Percentiles rank a stretch among this genome's conserved stretches.
Conservation (phyloP, 2,888 invertebrate species). For the Colostygia pectinataria region DNA sequence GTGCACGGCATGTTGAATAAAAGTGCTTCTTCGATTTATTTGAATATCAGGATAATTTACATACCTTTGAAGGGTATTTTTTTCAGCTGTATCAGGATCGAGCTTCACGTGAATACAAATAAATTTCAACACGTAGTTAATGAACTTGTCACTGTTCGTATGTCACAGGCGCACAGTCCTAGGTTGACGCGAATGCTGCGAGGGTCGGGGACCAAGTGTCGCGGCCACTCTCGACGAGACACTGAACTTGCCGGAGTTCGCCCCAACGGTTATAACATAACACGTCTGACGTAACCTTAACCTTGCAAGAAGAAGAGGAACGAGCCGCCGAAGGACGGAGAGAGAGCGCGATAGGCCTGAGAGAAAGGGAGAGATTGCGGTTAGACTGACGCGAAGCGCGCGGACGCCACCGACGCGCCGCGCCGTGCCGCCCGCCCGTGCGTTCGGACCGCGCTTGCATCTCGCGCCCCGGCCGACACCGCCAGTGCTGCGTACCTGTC, state of each 20-base stretch:
- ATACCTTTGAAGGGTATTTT: conserved; percentile 57
- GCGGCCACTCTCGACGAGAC: conserved; percentile 82
- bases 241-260: conserved; percentile 81
- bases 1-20: conserved; percentile 43
- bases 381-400: conserved; percentile 20
- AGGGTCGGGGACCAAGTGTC: conserved; percentile 73
- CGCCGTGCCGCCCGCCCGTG: conserved; percentile 34
- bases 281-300: conserved; percentile 84
- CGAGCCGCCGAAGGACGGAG: conserved; percentile 80
- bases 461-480: conserved; percentile 23
- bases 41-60: conserved; percentile 38
- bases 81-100: conserved; percentile 43
- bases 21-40: conserved; percentile 17
- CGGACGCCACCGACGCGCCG: conserved; percentile 44
- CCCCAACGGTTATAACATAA: conserved; percentile 84
- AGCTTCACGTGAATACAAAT: conserved; percentile 75
- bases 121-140: conserved; percentile 78
- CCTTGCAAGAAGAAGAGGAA: conserved; percentile 84
- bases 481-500: conserved; percentile 15
- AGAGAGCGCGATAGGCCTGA: conserved; percentile 77
- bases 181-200: conserved; percentile 62
- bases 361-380: conserved; percentile 77
- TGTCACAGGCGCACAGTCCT: conserved; percentile 79
- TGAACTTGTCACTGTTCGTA: conserved; percentile 81
- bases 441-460: conserved; percentile 35